phyloP scores from a whole-genome alignment of 2,797 vertebrate genomes.

The Taeniopygia guttata region DNA sequence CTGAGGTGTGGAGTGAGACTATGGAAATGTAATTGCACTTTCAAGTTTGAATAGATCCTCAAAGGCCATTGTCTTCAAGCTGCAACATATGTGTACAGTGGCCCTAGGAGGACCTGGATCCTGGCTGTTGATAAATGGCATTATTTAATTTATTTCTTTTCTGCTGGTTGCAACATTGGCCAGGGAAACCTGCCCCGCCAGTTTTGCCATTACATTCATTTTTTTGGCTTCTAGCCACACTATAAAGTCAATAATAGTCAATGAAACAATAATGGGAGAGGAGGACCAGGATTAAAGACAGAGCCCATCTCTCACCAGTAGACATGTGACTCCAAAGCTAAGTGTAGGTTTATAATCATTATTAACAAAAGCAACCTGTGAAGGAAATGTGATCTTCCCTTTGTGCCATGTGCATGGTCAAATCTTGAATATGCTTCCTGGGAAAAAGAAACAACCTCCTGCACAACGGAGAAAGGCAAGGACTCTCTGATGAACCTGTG shows the following conservation, averaged over 20 bases:
- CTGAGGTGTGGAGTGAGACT: neutral
- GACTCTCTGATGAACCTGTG: neutral
- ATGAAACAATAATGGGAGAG: constrained; percentile 68
- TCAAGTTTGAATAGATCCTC: neutral
- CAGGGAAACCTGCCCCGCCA: constrained; percentile 61
- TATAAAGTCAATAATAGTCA: constrained; percentile 67
- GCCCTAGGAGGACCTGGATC: constrained; percentile 44
- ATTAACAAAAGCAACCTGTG: constrained; percentile 50
- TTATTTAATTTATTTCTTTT: constrained; percentile 64
- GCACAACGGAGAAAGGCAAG: neutral
- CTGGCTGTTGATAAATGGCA: constrained; percentile 42
- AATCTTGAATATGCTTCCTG: constrained; percentile 7
- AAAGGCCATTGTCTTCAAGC: neutral
- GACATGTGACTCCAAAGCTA: constrained; percentile 40
- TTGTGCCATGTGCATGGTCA: neutral
- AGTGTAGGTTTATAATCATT: constrained; percentile 55
- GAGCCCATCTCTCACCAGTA: constrained; percentile 47
- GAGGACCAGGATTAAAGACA: constrained; percentile 43
- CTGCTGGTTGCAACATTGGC: constrained; percentile 30
- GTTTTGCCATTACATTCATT: constrained; percentile 49
- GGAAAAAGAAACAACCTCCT: constrained; percentile 20
- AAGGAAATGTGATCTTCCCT: constrained; percentile 69
- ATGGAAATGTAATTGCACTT: neutral
- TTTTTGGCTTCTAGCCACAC: constrained; percentile 42
- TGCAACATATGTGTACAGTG: constrained; percentile 17